phyloP scores from a whole-genome alignment of 2,888 invertebrate genomes.

The Xanthostigma xanthostigma region DNA sequence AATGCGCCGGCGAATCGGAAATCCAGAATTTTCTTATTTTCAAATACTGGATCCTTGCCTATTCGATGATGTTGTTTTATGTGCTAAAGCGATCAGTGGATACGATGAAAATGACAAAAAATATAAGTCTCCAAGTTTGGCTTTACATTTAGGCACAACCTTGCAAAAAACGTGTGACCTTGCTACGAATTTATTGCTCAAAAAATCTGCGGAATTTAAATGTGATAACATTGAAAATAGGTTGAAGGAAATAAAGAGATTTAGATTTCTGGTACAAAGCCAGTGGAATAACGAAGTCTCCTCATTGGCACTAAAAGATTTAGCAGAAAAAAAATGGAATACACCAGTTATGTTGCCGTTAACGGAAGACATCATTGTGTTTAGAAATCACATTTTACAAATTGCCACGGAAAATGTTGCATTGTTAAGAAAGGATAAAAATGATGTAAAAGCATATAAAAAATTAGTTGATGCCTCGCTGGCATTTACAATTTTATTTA shows the following conservation, averaged over 20 bases:
- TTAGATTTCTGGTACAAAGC: too few species aligned
- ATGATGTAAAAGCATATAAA: constrained; percentile 4
- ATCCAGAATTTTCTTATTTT: too few species aligned
- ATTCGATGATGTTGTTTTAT: constrained; percentile 7
- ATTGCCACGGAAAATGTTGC: too few species aligned
- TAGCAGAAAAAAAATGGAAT: too few species aligned
- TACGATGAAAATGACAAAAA: constrained; percentile 1
- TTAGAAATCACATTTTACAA: too few species aligned
- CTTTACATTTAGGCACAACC: constrained; percentile 6
- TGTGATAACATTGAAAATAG: constrained; percentile 1
- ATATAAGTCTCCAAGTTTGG: constrained; percentile 5
- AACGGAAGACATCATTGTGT: too few species aligned
- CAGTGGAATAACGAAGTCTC: too few species aligned
- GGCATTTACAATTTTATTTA: constrained; percentile 14
- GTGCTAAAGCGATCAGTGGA: constrained; percentile 5
- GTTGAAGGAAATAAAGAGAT: too few species aligned
- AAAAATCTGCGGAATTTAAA: background rate
- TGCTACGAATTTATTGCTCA: constrained; percentile 1
- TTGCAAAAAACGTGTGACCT: constrained; percentile 8
- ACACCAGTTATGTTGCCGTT: too few species aligned
- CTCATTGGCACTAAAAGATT: too few species aligned
- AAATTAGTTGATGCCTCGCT: constrained; percentile 9
- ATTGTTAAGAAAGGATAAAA: too few species aligned
- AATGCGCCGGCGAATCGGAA: too few species aligned
- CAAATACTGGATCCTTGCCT: background rate